These are phyloP conservation scores for Peromyscus californicus DNA, from an alignment of 2,113 vertebrate genomes.

Conservation along the genomic window DNA sequence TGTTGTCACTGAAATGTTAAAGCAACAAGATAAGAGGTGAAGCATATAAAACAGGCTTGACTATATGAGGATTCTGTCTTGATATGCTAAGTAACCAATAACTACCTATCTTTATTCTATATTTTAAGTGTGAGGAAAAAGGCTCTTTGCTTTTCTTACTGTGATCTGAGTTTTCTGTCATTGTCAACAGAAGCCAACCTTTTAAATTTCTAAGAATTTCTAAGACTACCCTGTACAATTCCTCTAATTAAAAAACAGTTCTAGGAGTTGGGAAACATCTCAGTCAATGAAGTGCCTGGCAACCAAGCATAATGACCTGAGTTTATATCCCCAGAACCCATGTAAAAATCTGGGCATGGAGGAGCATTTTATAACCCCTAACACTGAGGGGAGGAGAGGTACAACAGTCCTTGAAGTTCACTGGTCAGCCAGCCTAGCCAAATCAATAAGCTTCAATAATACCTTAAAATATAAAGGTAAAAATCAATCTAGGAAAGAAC, in stretches of 20 bases:
- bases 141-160: not conserved
- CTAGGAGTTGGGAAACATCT: not conserved
- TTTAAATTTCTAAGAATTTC: slow-evolving; percentile 19
- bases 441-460: not conserved
- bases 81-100: not conserved
- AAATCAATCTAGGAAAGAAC: not conserved
- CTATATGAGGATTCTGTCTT: not conserved
- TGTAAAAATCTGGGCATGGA: not conserved
- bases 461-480: not conserved
- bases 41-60: not conserved
- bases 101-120: not conserved
- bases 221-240: not conserved
- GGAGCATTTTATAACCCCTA: not conserved
- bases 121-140: not conserved
- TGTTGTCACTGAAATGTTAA: not conserved
- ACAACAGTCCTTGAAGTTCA: not conserved
- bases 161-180: not conserved
- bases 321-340: not conserved
- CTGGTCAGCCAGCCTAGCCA: too few species aligned
- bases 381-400: not conserved
- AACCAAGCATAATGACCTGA: not conserved
- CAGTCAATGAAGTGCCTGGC: not conserved
- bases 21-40: not conserved
- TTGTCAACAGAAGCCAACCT: slow-evolving; percentile 45
- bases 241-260: not conserved